These are phyloP conservation scores for Platysternon megacephalum DNA, from an alignment of 2,113 vertebrate genomes.

Conservation along the genomic window DNA sequence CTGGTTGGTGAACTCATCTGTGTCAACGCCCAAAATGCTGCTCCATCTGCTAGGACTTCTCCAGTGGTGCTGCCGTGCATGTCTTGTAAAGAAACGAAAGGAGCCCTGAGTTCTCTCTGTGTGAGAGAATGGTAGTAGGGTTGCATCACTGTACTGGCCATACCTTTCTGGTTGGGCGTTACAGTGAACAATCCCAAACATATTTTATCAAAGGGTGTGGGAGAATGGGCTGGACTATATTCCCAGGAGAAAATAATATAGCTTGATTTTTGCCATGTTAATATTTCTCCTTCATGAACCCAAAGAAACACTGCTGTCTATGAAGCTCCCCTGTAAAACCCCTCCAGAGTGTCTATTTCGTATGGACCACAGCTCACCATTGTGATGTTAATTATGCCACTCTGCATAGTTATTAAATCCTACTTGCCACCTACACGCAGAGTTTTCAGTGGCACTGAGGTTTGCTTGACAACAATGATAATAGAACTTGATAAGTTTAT, in stretches of 20 bases:
- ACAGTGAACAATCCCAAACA: not conserved
- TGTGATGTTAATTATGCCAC: not conserved
- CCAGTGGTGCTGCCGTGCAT: not conserved
- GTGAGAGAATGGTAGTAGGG: not conserved
- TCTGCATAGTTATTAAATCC: not conserved
- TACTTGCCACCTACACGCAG: not conserved
- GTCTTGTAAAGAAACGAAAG: not conserved
- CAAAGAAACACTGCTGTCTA: not conserved
- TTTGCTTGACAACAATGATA: not conserved
- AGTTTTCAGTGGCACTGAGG: not conserved
- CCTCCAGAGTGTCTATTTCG: not conserved
- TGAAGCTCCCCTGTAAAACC: not conserved
- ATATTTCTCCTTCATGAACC: accelerated
- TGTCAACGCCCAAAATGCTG: not conserved
- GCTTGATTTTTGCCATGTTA: not conserved
- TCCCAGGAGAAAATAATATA: not conserved
- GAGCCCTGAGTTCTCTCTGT: not conserved
- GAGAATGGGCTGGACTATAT: not conserved
- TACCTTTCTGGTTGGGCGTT: not conserved
- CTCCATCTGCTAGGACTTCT: not conserved
- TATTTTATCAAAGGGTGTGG: not conserved
- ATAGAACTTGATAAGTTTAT: not conserved
- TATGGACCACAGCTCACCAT: accelerated
- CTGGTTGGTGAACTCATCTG: not conserved
- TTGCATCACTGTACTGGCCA: not conserved